Evolutionary conservation across 2,888 invertebrate genomes (phyloP).

Genomic region (Neoaliturus tenellus): DNA sequence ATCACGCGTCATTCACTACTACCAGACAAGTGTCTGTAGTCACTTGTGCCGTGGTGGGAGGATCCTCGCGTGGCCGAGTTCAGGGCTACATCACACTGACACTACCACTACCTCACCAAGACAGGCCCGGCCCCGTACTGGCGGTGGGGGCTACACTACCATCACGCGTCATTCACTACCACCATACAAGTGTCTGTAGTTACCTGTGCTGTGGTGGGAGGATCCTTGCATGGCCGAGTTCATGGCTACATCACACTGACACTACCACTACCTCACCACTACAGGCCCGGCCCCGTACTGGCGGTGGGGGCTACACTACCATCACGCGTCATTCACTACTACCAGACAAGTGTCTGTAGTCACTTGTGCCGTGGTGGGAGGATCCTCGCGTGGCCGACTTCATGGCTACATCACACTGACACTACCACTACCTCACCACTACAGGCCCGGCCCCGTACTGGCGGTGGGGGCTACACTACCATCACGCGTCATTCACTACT

Average conservation of each 20-base stretch:
- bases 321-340: neutral
- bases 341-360: no score
- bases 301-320: neutral
- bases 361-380: no score
- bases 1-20: neutral
- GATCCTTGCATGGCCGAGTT: neutral
- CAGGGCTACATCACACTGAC: neutral
- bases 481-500: no score
- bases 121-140: neutral
- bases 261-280: slow-evolving; percentile 5
- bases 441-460: no score
- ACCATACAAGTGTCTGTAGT: neutral
- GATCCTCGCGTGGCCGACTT: no score
- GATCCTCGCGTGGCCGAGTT: neutral
- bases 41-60: neutral
- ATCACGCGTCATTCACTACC: neutral
- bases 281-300: neutral
- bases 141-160: slow-evolving; percentile 6
- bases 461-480: no score
- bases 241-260: neutral
- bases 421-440: no score
- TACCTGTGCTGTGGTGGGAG: neutral
- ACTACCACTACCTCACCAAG: neutral
- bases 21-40: neutral
- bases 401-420: no score